Evolutionary conservation across 2,113 vertebrate genomes (phyloP), one percentile per base, ranked within the genome.

Genomic region (Tachysurus fulvidraco): DNA sequence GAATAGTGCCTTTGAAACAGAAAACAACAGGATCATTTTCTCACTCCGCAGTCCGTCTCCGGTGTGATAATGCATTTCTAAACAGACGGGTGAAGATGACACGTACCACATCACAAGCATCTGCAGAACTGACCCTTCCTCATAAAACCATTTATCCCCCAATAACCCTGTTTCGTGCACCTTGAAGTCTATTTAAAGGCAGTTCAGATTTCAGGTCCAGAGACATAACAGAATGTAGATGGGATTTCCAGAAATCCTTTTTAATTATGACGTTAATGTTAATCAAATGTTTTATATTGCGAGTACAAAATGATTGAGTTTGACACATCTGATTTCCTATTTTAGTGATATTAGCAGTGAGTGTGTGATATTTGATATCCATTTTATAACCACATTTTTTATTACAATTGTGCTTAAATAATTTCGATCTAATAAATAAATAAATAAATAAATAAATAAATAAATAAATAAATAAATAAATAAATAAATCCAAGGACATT

Each of bases 1-100:
- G 13, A 80, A 88, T 73, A 57, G 55, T 79, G 50, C 14, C 41
- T 65, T 30, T 78, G 30, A n/a, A 83, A 46, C 14, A 77, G 36
- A 25, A 83, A 89, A 87, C 80, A 90, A 80, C 74, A 83, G 69
- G 83, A n/a, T 81, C 36, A 81, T 89, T 89, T 87, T 73, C 23
- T 60, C 77, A 21, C 59, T 81, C 67, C 17, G 28, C 79, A 81
- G 83, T 85, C 55, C 28, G 9, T 60, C 81, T 67, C 12, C 2
- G 59, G n/a, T 52, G 52, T 60, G 83, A 84, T 81, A 81, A 86
- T 86, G 73, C 60, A 69, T 78, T 83, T 87, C 21, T 57, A 86
- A 46, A 60, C n/a, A 84, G 6, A 59, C 11, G 14, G 44, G 46
- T 21, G 62, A 78, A 23, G 46, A 36, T 80, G 78, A 80, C 30